phyloP scores from a whole-genome alignment of 1,140 invertebrate species.

The Aradophagus sp. region DNA sequence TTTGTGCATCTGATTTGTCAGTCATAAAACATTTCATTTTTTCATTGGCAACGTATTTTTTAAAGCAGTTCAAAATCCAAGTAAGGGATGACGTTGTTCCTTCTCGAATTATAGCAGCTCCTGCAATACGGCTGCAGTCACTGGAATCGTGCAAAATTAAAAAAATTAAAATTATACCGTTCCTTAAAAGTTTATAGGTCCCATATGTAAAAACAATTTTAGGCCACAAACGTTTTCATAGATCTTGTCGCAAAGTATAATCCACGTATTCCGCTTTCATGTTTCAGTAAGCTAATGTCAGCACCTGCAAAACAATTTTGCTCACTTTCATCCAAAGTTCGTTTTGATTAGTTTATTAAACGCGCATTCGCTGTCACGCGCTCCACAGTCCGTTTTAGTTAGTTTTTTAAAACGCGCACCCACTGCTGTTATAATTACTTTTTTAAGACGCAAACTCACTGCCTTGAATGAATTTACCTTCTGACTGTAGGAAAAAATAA shows the following conservation, averaged over 20 bases:
- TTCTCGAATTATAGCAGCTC: conserved; percentile 2
- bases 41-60: background rate
- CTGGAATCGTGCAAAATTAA: conserved; percentile 33
- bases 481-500: too few species aligned
- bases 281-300: background rate
- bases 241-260: conserved; percentile 19
- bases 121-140: conserved; percentile 9
- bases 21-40: conserved; percentile 27
- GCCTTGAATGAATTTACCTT: too few species aligned
- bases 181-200: conserved; percentile 35
- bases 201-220: conserved; percentile 38
- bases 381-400: too few species aligned
- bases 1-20: conserved; percentile 1
- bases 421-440: too few species aligned
- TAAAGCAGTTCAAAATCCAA: conserved; percentile 20
- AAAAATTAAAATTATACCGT: conserved; percentile 11
- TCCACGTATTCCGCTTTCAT: conserved; percentile 1
- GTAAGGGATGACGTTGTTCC: conserved; percentile 1
- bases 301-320: conserved; percentile 17
- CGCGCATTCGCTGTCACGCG: too few species aligned
- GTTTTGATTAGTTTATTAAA: too few species aligned
- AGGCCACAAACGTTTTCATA: conserved; percentile 25
- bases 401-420: too few species aligned
- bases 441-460: too few species aligned
- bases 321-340: too few species aligned